These are phyloP conservation scores for Neofelis nebulosa DNA, from an alignment of 2,113 vertebrate genomes.

Conservation along the genomic window DNA sequence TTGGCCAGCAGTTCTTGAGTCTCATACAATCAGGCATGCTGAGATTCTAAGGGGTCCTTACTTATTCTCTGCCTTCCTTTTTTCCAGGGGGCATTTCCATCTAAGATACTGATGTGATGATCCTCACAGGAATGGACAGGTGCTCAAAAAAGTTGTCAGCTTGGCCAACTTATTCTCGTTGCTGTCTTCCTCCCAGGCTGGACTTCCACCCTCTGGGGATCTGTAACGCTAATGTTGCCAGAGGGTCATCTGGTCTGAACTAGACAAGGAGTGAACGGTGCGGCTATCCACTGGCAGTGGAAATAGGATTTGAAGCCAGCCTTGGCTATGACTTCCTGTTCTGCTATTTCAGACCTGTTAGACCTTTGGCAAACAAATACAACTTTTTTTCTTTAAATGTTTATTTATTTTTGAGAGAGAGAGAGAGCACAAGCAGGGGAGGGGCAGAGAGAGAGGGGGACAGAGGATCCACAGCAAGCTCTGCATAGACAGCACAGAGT, in stretches of 20 bases:
- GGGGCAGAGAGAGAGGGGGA: too few species aligned
- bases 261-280: neutral
- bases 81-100: neutral
- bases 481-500: too few species aligned
- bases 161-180: neutral
- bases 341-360: neutral
- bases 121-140: neutral
- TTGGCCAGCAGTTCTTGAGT: neutral
- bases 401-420: too few species aligned
- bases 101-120: neutral
- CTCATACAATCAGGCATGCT: neutral
- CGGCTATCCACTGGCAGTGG: fast-evolving
- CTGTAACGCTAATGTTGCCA: neutral
- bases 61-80: neutral
- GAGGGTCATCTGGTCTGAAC: neutral
- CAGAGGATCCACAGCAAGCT: too few species aligned
- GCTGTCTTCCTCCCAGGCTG: neutral
- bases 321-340: neutral
- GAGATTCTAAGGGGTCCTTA: neutral
- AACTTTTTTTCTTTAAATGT: too few species aligned
- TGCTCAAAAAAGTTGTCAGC: neutral
- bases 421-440: too few species aligned
- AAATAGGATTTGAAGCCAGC: neutral
- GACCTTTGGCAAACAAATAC: neutral
- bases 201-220: neutral